Conservation (phyloP, 2,113 vertebrate genomes). For the Periophthalmus modestus region DNA sequence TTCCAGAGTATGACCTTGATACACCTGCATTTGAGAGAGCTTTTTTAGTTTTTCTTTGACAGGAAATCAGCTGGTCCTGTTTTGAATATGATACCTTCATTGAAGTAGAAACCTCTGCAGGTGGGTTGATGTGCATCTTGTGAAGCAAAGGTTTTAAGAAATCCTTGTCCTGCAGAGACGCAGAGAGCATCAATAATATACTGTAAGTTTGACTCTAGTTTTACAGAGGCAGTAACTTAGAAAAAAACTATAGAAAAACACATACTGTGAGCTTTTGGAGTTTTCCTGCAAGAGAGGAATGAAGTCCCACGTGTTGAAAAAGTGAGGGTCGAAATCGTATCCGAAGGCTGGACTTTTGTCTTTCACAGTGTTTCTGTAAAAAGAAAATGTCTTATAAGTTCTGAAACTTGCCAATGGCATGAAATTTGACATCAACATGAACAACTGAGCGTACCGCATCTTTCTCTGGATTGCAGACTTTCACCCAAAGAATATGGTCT, state of each 20-base stretch:
- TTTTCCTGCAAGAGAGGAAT: conserved; percentile 96
- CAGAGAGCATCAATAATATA: not conserved
- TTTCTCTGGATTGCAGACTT: conserved; percentile 99
- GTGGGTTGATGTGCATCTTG: conserved; percentile 97
- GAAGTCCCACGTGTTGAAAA: conserved; percentile 96
- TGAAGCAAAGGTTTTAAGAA: conserved; percentile 97
- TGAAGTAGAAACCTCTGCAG: conserved; percentile 95
- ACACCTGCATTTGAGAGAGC: conserved; percentile 75
- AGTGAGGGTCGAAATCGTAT: conserved; percentile 97
- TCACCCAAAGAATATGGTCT: conserved; percentile 98
- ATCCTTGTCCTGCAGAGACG: conserved; percentile 89
- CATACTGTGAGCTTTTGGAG: conserved; percentile 96
- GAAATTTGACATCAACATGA: not conserved
- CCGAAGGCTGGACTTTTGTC: conserved; percentile 95
- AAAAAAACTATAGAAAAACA: conserved; percentile 32
- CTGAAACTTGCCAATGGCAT: not conserved
- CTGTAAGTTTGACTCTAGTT: not conserved
- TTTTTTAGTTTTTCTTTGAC: not conserved
- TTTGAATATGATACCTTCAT: conserved; percentile 77
- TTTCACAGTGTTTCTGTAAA: conserved; percentile 92
- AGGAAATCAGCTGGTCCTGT: not conserved
- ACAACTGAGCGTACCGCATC: conserved; percentile 84
- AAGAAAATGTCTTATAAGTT: not conserved
- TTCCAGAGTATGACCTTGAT: conserved; percentile 95
- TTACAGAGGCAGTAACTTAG: not conserved